Base-by-base conservation (phyloP, 2,888 invertebrate genomes). In the Onchidella celtica region DNA sequence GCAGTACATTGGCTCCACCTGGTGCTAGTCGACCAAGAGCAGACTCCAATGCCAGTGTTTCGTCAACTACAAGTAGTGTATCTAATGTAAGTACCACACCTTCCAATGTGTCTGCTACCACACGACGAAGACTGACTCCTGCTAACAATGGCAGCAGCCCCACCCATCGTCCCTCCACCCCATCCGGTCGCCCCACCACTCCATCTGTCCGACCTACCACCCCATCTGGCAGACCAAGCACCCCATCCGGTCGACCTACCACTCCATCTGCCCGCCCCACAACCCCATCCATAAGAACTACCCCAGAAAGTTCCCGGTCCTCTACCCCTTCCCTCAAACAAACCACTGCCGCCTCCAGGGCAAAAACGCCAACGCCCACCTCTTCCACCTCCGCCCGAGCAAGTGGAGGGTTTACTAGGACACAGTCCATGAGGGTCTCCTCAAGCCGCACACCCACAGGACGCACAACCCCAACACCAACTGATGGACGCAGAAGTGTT, bases 401-500 rank as follows among this genome's bases (percentile, higher is more conserved):
- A 57, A 69, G 21, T 61, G 38, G 36, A 36, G 77, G 79, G 14
- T 79, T 86, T 34, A 73, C 79, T n/a, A 76, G 86, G 17, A 84
- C 86, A 3, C 85, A 85, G 79, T 86, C 86, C 27, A 82, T 86
- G 84, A 68, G 85, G 29, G 78, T 83, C n/a, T 63, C 84, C 17
- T 82, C 85, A n/a, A 57, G 82, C 21, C 59, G 79, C 40, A 70
- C 78, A 24, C 76, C 76, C 3, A 9, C 75, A 24, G 80, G 77
- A 17, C 4, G 40, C 21, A 36, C 59, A 2, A 14, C 66, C 21
- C 29, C 34, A 76, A 36, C 36, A 1, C 57, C 34, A 17, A 63
- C 79, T 21, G 70, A 55, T 29, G 77, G 86, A 34, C 83, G 85
- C 81, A 84, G 61, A 66, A 78, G 66, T 38, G 34, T 81, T 4